Percentiles rank a stretch among this genome's conserved stretches.
Evolutionary conservation across 2,113 vertebrate genomes (phyloP).

Genomic region (Leuciscus idus): DNA sequence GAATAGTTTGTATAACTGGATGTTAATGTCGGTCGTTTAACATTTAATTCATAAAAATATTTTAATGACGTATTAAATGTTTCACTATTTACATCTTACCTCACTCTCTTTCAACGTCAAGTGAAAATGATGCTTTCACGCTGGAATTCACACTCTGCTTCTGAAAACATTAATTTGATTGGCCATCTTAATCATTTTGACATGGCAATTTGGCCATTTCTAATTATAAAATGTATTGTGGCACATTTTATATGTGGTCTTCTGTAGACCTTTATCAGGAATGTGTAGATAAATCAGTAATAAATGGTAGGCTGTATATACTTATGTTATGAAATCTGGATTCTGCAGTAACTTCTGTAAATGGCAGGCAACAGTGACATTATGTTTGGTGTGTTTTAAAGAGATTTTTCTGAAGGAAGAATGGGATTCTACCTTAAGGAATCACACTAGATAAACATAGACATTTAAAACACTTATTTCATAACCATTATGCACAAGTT

Average conservation of each 20-base stretch:
- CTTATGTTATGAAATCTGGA: background rate
- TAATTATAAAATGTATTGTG: background rate
- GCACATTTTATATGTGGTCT: background rate
- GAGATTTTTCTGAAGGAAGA: background rate
- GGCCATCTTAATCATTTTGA: too few species aligned
- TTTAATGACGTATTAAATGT: too few species aligned
- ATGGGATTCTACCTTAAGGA: background rate
- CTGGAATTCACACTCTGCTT: too few species aligned
- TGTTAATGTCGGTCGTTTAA: too few species aligned
- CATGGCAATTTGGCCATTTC: too few species aligned
- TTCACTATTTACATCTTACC: too few species aligned
- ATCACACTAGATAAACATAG: background rate
- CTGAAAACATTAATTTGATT: too few species aligned
- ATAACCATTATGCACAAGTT: background rate
- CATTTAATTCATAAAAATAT: too few species aligned
- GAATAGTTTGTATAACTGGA: too few species aligned
- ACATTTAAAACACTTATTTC: background rate
- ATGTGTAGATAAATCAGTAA: background rate
- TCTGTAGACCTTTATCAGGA: background rate
- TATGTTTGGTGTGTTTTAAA: constrained; percentile 2
- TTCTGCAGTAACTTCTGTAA: background rate
- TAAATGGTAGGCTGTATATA: background rate
- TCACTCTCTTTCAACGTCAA: too few species aligned
- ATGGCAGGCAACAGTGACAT: background rate
- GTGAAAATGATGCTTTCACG: too few species aligned